Evolutionary conservation across 1,140 invertebrate genomes (phyloP), one percentile per base, ranked within the genome.

Genomic region (Drosophila carrolli): DNA sequence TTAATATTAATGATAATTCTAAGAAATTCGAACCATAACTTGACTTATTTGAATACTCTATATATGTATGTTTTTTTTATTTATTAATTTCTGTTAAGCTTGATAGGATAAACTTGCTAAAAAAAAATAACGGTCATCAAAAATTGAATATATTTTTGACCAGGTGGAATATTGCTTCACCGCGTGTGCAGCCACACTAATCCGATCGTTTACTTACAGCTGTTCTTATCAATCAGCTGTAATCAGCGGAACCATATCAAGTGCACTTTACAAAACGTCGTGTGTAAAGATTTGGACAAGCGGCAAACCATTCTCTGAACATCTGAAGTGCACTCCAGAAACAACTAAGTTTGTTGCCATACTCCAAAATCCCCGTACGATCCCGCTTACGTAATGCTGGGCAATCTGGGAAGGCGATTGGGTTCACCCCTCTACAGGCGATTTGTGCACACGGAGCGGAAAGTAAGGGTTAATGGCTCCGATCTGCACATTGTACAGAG

Each of bases 401-500:
- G 11, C 60, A 65, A 53, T 44, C 32, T 68, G 29, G 11, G 59
- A 10, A 41, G 50, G 23, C 48, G 27, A 4, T 13, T 89, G 14
- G 57, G 14, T 5, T 46, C 41, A 11, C 50, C 56, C 23, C 35
- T 78, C 9, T 35, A 79, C 37, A 14, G 43, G 10, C 68, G 84
- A 16, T 46, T 48, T 37, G 27, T 70, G 1, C 83, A 91, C 50
- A 71, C 93, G 73, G 94, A 94, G 75, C 78, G 92, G 11, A 95
- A 94, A 91, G 90, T 95, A 10, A 93, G 94, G 70, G 94, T 96
- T 0, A 93, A 94, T 60, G 93, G 94, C 10, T 75, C 32, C 27
- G 92, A 94, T 57, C 94, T 94, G 47, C 97, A 97, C 91, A 97
- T 96, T 93, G 93, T 96, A 6, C 95, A 94, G 92, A 93, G 94